phyloP scores from a whole-genome alignment of 2,888 invertebrate genomes.

The Halocaridina rubra region DNA sequence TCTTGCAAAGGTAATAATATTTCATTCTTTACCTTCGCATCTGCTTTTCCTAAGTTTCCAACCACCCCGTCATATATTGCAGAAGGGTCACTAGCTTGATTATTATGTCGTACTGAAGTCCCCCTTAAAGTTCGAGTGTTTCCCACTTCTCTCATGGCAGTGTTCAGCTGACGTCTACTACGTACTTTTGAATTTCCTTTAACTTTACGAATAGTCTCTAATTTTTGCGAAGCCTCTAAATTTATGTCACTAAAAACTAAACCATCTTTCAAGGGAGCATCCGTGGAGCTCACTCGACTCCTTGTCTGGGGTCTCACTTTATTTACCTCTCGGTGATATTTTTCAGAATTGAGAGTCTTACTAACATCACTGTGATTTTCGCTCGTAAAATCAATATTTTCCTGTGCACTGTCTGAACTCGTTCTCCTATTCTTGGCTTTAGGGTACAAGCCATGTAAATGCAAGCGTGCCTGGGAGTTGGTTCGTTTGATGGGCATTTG shows the following conservation, averaged over 20 bases:
- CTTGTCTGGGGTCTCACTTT: constrained; percentile 46
- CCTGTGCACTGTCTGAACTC: constrained; percentile 59
- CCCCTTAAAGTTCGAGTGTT: constrained; percentile 38
- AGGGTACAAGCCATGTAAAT: constrained; percentile 45
- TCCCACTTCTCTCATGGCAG: constrained; percentile 41
- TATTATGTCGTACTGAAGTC: constrained; percentile 9
- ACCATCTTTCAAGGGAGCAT: constrained; percentile 11
- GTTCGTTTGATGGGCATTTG: constrained; percentile 37
- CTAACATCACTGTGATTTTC: constrained; percentile 19
- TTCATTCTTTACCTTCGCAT: not conserved
- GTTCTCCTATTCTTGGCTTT: constrained; percentile 59
- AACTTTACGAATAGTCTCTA: constrained; percentile 1
- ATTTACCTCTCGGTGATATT: constrained; percentile 15
- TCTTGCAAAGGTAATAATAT: constrained; percentile 1
- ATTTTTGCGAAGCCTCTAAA: not conserved
- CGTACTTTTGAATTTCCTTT: constrained; percentile 34
- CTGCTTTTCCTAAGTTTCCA: constrained; percentile 18
- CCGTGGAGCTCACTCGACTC: constrained; percentile 38
- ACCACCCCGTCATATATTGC: constrained; percentile 13
- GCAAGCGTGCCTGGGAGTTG: constrained; percentile 31
- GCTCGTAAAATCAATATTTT: constrained; percentile 53
- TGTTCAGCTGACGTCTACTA: constrained; percentile 42
- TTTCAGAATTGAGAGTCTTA: constrained; percentile 18
- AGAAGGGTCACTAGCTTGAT: constrained; percentile 3
- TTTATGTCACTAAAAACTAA: constrained; percentile 18